A percentile compares a stretch with the other conserved stretches of the same genome.
These are phyloP conservation scores for Myiotriccus ornatus DNA, from an alignment of 2,797 vertebrate genomes.

Conservation along the genomic window DNA sequence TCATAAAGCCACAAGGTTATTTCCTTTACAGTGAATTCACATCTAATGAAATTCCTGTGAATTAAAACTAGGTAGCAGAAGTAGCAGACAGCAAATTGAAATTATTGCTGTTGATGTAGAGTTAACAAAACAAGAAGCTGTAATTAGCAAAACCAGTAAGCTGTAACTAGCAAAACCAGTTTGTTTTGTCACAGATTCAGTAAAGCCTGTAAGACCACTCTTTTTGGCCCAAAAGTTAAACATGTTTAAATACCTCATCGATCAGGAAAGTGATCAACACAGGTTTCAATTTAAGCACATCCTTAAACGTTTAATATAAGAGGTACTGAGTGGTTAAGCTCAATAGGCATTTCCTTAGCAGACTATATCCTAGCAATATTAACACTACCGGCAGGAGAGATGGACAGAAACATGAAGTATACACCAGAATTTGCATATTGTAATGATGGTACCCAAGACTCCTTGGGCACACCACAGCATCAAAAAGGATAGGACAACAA, in stretches of 20 bases:
- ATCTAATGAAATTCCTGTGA: constrained; percentile 9
- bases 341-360: not conserved
- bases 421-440: not conserved
- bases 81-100: not conserved
- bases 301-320: not conserved
- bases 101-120: not conserved
- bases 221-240: not conserved
- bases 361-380: not conserved
- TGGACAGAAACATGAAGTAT: not conserved
- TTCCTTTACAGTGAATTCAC: not conserved
- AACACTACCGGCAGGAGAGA: fast-evolving
- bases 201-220: not conserved
- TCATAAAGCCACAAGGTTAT: not conserved
- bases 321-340: not conserved
- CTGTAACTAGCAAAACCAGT: not conserved
- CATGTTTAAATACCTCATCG: not conserved
- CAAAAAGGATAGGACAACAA: not conserved
- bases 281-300: constrained; percentile 5
- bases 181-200: not conserved
- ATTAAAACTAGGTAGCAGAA: constrained; percentile 9
- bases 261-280: not conserved
- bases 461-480: not conserved
- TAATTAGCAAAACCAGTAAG: not conserved
- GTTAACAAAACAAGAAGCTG: not conserved
- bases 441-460: not conserved